Evolutionary conservation across 2,888 invertebrate genomes (phyloP).

Genomic region (Carpatolechia fugitivella): DNA sequence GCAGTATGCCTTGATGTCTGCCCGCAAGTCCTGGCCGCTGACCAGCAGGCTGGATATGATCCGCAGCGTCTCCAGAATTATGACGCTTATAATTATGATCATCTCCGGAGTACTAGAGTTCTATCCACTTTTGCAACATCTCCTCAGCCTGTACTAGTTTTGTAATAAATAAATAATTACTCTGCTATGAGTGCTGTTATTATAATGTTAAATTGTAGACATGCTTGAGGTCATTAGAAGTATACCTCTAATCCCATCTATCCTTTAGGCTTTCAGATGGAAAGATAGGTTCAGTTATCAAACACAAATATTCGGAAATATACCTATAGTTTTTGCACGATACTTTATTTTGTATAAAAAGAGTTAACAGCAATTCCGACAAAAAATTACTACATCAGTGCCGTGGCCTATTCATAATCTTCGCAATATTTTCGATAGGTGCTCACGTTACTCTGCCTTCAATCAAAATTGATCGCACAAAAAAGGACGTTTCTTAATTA

Average conservation of each 20-base stretch:
- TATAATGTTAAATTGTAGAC: neutral
- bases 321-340: neutral
- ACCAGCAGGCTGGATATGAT: slow-evolving; percentile 41
- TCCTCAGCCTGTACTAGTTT: slow-evolving; percentile 22
- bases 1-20: slow-evolving; percentile 39
- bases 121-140: slow-evolving; percentile 44
- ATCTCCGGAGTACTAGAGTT: slow-evolving; percentile 49
- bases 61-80: slow-evolving; percentile 45
- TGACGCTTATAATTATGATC: slow-evolving; percentile 44
- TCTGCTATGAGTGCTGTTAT: neutral
- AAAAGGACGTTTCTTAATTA: too few species aligned
- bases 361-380: too few species aligned
- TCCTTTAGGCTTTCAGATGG: too few species aligned
- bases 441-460: too few species aligned
- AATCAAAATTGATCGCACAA: too few species aligned
- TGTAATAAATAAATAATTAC: neutral
- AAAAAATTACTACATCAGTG: too few species aligned
- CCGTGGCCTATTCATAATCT: too few species aligned
- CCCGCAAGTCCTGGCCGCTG: slow-evolving; percentile 47
- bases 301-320: too few species aligned
- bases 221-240: neutral
- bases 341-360: neutral
- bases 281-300: too few species aligned
- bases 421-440: too few species aligned
- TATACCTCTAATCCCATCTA: too few species aligned